These are phyloP conservation scores for Ceryle rudis DNA, from an alignment of 2,797 vertebrate species.

Conservation along the genomic window DNA sequence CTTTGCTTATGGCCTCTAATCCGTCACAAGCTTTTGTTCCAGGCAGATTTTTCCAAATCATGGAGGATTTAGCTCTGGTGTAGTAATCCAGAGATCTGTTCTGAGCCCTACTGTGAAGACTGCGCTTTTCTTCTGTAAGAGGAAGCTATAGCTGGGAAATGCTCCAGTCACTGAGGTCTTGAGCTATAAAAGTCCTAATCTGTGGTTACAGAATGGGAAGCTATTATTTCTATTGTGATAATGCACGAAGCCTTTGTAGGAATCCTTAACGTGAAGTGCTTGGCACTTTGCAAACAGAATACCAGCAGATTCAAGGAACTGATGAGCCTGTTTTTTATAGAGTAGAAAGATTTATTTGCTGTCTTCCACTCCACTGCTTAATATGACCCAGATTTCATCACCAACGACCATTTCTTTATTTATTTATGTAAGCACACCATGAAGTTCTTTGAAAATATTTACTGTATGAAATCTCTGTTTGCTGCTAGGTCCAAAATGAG, in stretches of 20 bases:
- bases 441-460: neutral
- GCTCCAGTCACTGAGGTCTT: neutral
- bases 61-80: neutral
- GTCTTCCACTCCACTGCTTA: neutral
- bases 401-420: neutral
- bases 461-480: neutral
- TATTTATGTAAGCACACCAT: neutral
- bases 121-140: accelerated
- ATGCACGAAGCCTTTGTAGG: neutral
- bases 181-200: neutral
- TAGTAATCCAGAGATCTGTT: neutral
- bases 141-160: neutral
- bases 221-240: neutral
- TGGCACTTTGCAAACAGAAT: neutral
- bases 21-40: neutral
- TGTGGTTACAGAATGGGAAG: neutral
- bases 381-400: neutral
- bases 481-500: neutral
- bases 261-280: neutral
- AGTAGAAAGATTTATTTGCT: neutral
- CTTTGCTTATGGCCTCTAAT: neutral
- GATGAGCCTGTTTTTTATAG: neutral
- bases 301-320: neutral
- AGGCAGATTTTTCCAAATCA: neutral
- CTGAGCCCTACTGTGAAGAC: neutral